phyloP scores from a whole-genome alignment of 1,140 invertebrate species.

The Hesperophylax magnus region DNA sequence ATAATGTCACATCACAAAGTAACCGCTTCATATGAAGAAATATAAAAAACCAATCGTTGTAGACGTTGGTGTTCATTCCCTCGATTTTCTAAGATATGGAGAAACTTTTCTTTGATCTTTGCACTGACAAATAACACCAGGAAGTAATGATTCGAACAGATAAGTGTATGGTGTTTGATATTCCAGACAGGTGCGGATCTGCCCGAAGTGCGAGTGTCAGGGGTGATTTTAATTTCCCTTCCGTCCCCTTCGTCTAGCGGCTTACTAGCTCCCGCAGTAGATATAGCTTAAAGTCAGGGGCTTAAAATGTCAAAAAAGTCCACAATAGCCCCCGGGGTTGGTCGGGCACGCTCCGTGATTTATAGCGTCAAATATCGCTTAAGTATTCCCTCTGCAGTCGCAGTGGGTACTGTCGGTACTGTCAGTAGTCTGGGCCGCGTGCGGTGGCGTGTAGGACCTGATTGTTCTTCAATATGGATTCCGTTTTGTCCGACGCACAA shows the following conservation, averaged over 20 bases:
- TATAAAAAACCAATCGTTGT: no score
- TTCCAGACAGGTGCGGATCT: conserved; percentile 5
- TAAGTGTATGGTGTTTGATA: neutral
- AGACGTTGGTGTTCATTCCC: no score
- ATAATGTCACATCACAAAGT: no score
- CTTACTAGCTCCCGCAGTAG: neutral
- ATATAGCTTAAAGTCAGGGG: conserved; percentile 35
- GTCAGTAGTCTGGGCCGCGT: neutral
- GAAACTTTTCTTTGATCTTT: no score
- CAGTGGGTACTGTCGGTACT: no score
- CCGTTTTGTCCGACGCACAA: neutral
- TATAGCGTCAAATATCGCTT: conserved; percentile 51
- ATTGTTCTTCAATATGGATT: conserved; percentile 33
- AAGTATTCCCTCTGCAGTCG: conserved; percentile 45
- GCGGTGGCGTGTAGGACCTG: neutral
- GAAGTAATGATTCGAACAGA: neutral
- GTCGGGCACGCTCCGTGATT: conserved; percentile 47
- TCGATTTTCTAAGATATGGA: no score
- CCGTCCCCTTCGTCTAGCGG: conserved; percentile 12
- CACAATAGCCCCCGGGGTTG: conserved; percentile 23
- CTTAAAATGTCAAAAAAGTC: conserved; percentile 46
- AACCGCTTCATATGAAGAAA: no score
- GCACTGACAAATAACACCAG: no score
- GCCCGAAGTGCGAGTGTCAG: neutral
- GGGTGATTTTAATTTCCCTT: conserved; percentile 19